These are phyloP conservation scores for Leucosticte australis DNA, from an alignment of 2,113 vertebrate genomes.

Conservation along the genomic window DNA sequence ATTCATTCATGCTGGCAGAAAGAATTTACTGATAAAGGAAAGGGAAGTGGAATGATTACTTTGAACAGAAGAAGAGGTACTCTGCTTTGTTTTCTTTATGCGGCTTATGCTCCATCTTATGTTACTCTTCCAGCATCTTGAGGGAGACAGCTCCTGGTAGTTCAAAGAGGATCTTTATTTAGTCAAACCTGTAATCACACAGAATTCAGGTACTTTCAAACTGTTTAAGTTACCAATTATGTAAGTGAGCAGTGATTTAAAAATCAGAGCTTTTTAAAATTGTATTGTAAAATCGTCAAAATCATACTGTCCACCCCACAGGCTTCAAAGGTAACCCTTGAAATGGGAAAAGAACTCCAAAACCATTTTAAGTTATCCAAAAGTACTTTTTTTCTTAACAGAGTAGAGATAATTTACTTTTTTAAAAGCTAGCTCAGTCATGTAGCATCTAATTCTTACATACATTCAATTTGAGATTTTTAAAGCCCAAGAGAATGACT, in stretches of 20 bases:
- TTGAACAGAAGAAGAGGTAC: not conserved
- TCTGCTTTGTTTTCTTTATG: not conserved
- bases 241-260: not conserved
- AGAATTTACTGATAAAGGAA: not conserved
- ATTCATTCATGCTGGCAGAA: conserved; percentile 18
- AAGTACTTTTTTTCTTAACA: not conserved
- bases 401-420: not conserved
- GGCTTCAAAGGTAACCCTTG: not conserved
- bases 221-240: not conserved
- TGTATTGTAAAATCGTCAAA: not conserved
- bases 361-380: not conserved
- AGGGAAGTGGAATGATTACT: not conserved
- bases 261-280: not conserved
- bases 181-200: not conserved
- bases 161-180: not conserved
- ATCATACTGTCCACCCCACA: not conserved
- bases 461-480: not conserved
- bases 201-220: not conserved
- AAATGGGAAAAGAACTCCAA: not conserved
- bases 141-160: not conserved
- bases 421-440: not conserved
- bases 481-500: not conserved
- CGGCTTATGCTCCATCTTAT: not conserved
- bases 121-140: not conserved
- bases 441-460: not conserved